Base-by-base conservation (phyloP, 2,113 vertebrate genomes). In the Gallinago media region DNA sequence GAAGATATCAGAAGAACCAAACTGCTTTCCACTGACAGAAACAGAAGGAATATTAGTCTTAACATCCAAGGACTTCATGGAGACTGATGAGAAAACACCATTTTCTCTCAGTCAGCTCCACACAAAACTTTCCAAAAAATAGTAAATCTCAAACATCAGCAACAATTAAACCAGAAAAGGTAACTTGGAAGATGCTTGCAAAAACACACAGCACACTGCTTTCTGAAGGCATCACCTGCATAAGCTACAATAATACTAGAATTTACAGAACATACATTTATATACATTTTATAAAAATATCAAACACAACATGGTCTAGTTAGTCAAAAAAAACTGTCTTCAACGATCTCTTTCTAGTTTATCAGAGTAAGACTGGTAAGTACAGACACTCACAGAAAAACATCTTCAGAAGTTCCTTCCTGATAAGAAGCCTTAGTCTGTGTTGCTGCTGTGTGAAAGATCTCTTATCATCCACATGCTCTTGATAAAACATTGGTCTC, bases 401-500 rank as follows among this genome's bases (percentile, higher is more conserved):
- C 7, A 25, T 80, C 47, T 56, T 61, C 56, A 75, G 73, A 91
- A 80, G 56, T 58, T 80, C 17, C 56, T 79, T 80, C 73, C 62
- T 50, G 27, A 49, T 88, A 61, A 67, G 25, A 46, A 61, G 46
- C 44, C 17, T 58, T 32, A 87, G 44, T 49, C 62, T 66, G 55
- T 44, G 55, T 36, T 74, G 38, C 29, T 1, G 1, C 27, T 72
- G 61, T 1, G 0, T 32, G 32, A 91, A 79, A 84, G 87, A 83
- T 61, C n/a, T 79, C 66, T 72, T 83, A 79, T 52, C 34, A 58
- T n/a, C 21, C 27, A 50, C 3, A 18, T 19, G 34, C 18, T 66
- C 40, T 34, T 1, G 0, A 36, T 38, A 89, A 80, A 71, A 81
- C 0, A 0, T 2, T 56, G 47, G 19, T 27, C 46, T 85, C 46